Evolutionary conservation across 2,888 invertebrate genomes (phyloP).

Genomic region (Agrilus cyanescens): DNA sequence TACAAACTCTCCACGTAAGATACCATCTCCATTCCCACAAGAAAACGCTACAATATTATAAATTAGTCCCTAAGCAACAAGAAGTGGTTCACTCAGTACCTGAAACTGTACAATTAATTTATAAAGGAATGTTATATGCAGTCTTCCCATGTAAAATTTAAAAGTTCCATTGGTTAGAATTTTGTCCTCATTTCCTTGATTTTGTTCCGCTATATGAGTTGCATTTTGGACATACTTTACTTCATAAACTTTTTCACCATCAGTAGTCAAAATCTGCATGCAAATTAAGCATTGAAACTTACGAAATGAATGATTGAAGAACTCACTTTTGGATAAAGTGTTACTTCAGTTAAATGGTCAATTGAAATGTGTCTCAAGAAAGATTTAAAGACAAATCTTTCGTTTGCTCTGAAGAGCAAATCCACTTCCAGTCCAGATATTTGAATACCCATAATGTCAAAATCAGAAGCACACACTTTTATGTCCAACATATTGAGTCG

Average conservation of each 20-base stretch:
- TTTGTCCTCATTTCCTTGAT: conserved; percentile 37
- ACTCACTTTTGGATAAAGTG: conserved; percentile 60
- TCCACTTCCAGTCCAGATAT: conserved; percentile 59
- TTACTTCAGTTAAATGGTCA: conserved; percentile 61
- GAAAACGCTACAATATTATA: conserved; percentile 26
- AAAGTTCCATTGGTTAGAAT: conserved; percentile 59
- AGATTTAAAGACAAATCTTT: conserved; percentile 59
- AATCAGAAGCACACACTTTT: conserved; percentile 58
- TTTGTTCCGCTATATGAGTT: conserved; percentile 40
- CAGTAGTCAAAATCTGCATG: conserved; percentile 56
- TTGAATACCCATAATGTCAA: conserved; percentile 54
- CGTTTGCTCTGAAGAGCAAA: conserved; percentile 65
- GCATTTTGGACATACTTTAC: conserved; percentile 64
- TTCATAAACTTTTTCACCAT: conserved; percentile 70
- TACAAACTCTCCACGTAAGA: conserved; percentile 22
- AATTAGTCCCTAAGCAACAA: neutral
- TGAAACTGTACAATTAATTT: conserved; percentile 52
- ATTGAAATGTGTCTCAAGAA: conserved; percentile 55
- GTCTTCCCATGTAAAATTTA: conserved; percentile 54
- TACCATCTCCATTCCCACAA: conserved; percentile 30
- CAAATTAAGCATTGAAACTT: conserved; percentile 2
- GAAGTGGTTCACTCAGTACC: conserved; percentile 32
- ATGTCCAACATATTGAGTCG: conserved; percentile 48
- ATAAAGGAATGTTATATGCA: conserved; percentile 59
- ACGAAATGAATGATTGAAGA: neutral